Base-by-base conservation (phyloP, 2,888 invertebrate species). In the Deroplatys truncata region DNA sequence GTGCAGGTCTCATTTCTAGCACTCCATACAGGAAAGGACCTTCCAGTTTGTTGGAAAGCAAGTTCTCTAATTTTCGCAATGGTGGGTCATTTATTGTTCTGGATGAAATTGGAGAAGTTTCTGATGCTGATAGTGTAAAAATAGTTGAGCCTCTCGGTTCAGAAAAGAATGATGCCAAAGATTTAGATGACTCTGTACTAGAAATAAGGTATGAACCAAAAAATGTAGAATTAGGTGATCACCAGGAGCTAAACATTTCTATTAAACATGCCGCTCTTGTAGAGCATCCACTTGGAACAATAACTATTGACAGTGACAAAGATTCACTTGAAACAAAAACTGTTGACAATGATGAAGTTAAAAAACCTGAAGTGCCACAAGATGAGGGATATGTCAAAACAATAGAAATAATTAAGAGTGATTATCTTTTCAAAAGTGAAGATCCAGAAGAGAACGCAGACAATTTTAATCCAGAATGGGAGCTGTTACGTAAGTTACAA, bases 381-480 rank as follows among this genome's bases (percentile, higher is more conserved):
- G 56, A 25, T 5, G 56, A 72, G 2, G 56, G 25, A 7, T 72
- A 72, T 72, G 56, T 72, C 1, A 72, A 72, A 72, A 13, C 10
- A 43, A 20, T 72, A 20, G 2, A 20, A 72, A 20, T 72, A 72
- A 72, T 72, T 72, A 72, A 72, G 56, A 72, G 56, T 25, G 56
- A 72, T 72, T 72, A 72, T 72, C 20, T 72, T 3, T 72, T 72
- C 7, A 20, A 3, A 20, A 90, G 90, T 82, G 89, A 90, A 28
- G 88, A 90, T 84, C 90, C 90, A 13, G 82, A 84, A 84, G 91
- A 91, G 87, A 91, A 91, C 84, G 90, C 49, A 16, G 91, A 91
- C 56, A 91, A 91, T 49, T 90, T 90, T 86, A 88, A 91, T 90
- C 91, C 91, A 43, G 91, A 90, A 35, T 91, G 91, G 91, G 89